Evolutionary conservation across 2,888 invertebrate genomes (phyloP).

Genomic region (Tolmerus cingulatus): DNA sequence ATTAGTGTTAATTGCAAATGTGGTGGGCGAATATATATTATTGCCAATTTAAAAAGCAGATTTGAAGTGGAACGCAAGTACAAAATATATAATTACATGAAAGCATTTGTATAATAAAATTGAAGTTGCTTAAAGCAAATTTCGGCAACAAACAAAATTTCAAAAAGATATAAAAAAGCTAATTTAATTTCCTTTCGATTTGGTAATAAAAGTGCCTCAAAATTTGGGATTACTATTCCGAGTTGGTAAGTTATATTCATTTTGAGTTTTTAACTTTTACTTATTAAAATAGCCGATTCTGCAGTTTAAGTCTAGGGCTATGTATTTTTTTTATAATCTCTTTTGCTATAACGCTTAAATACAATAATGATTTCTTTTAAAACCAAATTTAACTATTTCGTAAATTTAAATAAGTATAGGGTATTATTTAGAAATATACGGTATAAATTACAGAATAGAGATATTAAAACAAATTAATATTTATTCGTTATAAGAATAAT

Average conservation of each 20-base stretch:
- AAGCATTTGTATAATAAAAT: not conserved
- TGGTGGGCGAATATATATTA: conserved; percentile 41
- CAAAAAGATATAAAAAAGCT: not conserved
- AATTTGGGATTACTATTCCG: conserved; percentile 56
- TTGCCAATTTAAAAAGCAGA: not conserved
- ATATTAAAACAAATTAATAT: too few species aligned
- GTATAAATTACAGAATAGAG: too few species aligned
- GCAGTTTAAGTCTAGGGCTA: too few species aligned
- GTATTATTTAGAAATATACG: too few species aligned
- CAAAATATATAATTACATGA: not conserved
- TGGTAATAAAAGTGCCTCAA: conserved; percentile 54
- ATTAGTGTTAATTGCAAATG: conserved; percentile 40
- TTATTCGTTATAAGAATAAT: too few species aligned
- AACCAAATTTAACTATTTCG: too few species aligned
- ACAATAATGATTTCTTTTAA: too few species aligned
- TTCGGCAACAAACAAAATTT: conserved; percentile 15
- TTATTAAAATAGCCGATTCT: too few species aligned
- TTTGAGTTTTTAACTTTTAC: not conserved
- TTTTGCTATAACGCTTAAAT: too few species aligned
- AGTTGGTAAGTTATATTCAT: conserved; percentile 54
- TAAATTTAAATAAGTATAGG: too few species aligned
- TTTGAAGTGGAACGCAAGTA: conserved; percentile 44
- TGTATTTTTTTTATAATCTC: too few species aligned
- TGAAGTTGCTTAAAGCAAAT: not conserved
- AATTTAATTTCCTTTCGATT: conserved; percentile 44